Percentiles rank a stretch among this genome's conserved stretches.
Evolutionary conservation across 2,113 vertebrate species (phyloP).

Genomic region (Leptosomus discolor): DNA sequence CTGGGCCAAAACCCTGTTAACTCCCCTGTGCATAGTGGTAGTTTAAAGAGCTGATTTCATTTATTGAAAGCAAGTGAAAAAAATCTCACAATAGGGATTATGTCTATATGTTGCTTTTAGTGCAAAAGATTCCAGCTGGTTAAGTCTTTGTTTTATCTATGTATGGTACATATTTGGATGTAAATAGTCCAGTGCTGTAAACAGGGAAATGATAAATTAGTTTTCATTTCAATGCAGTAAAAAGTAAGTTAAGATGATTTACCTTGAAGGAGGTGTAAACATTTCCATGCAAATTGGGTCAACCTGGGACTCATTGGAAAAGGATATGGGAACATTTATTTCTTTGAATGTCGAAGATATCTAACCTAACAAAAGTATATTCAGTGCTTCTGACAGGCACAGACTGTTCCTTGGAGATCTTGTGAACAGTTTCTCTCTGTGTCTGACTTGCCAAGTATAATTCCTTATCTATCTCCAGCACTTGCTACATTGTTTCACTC

Average conservation of each 20-base stretch:
- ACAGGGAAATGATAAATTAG: background rate
- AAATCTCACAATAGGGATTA: background rate
- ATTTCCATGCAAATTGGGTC: conserved; percentile 22
- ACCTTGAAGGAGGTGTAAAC: conserved; percentile 52
- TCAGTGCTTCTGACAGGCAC: conserved; percentile 19
- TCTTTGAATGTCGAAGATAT: conserved; percentile 37
- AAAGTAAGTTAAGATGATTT: conserved; percentile 20
- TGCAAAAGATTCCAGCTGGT: background rate
- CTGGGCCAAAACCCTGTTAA: background rate
- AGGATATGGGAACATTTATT: conserved; percentile 13
- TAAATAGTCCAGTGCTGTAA: background rate
- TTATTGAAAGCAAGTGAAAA: background rate
- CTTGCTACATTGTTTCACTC: conserved; percentile 31
- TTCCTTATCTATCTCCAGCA: conserved; percentile 30
- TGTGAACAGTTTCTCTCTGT: conserved; percentile 34
- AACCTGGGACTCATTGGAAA: conserved; percentile 38
- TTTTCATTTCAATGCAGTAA: background rate
- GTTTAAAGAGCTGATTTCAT: background rate
- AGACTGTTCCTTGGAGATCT: conserved; percentile 46
- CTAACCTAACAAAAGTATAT: conserved; percentile 10
- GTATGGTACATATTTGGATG: background rate
- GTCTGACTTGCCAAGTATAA: conserved; percentile 36
- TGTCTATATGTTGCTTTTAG: background rate
- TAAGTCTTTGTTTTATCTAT: background rate
- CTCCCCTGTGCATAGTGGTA: background rate